Percentiles rank a stretch among this genome's conserved stretches.
These are phyloP conservation scores for Oscheius sp. DNA, from an alignment of 1,140 invertebrate genomes.

Conservation along the genomic window DNA sequence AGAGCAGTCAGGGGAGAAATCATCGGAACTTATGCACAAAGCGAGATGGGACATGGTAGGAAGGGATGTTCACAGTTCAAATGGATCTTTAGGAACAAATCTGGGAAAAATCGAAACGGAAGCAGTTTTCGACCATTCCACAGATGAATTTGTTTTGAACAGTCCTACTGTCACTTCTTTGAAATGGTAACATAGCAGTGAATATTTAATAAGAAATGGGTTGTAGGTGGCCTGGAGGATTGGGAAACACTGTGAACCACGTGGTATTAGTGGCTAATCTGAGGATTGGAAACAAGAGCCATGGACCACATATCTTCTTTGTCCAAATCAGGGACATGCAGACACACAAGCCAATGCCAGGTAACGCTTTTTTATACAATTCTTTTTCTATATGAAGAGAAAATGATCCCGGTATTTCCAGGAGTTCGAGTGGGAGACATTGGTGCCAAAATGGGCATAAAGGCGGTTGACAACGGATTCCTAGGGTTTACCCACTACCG, in stretches of 20 bases:
- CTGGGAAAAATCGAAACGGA: slow-evolving; percentile 84
- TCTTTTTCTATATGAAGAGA: not conserved
- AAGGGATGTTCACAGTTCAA: not conserved
- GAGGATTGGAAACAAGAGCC: slow-evolving; percentile 76
- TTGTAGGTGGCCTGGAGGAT: slow-evolving; percentile 57
- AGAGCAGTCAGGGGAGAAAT: slow-evolving; percentile 77
- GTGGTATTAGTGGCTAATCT: slow-evolving; percentile 83
- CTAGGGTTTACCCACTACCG: slow-evolving; percentile 50
- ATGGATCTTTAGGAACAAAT: slow-evolving; percentile 72
- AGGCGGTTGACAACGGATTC: slow-evolving; percentile 76
- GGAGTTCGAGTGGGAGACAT: slow-evolving; percentile 88
- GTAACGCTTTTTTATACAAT: slow-evolving; percentile 63
- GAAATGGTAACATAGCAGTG: too few species aligned
- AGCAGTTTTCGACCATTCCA: slow-evolving; percentile 79
- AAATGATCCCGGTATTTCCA: slow-evolving; percentile 67
- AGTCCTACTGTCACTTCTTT: slow-evolving; percentile 81
- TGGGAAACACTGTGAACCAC: slow-evolving; percentile 87
- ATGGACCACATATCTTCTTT: slow-evolving; percentile 86
- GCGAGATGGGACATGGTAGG: slow-evolving; percentile 80
- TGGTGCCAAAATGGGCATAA: slow-evolving; percentile 85
- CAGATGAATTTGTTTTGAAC: slow-evolving; percentile 82
- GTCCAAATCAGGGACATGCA: slow-evolving; percentile 83
- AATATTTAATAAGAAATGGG: too few species aligned
- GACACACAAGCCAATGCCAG: slow-evolving; percentile 79
- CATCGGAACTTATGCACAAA: slow-evolving; percentile 89